Base-by-base conservation (phyloP, 2,888 invertebrate species). In the Dorcus parallelipipedus region DNA sequence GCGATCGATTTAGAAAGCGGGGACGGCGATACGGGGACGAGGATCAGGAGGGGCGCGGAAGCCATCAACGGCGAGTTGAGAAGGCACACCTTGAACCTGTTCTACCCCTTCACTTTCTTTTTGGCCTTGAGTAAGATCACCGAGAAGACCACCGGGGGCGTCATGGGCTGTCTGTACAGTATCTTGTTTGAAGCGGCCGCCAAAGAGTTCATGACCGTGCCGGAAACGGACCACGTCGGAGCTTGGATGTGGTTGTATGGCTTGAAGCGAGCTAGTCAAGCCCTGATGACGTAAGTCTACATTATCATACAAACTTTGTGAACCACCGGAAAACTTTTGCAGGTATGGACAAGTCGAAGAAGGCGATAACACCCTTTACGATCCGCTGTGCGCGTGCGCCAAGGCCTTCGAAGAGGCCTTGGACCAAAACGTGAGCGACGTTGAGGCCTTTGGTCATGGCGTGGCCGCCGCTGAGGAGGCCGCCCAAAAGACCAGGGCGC, bases 121-220 rank as follows among this genome's bases (percentile, higher is more conserved):
- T 69, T 72, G 56, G 64, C 67, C 26, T 54, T 78, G 45, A 84
- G 86, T 0, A 82, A 82, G 63, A 79, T 88, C 5, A 85, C 88
- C 0, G 90, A 91, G 71, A 82, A 82, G 14, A 79, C 81, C 49
- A 89, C 92, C 85, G 91, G 91, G 0, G 92, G 93, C 0, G 87
- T 90, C 0, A 87, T 90, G 0, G 93, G 93, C 0, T 92, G 88
- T 1, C 80, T 93, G 47, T 93, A 92, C 78, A 86, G 89, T 60
- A 79, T 93, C 60, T 84, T 91, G 59, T 83, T 93, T 58, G 84
- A 89, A 2, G 85, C 87, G 0, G 86, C 85, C 0, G 83, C 85
- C 0, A 80, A 81, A 49, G 76, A 80, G 48, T 77, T 85, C 41
- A 45, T 38, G 38, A 69, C 71, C 77, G 80, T 68, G 52, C 52